phyloP scores from a whole-genome alignment of 2,797 vertebrate species.

The Pempheris klunzingeri region DNA sequence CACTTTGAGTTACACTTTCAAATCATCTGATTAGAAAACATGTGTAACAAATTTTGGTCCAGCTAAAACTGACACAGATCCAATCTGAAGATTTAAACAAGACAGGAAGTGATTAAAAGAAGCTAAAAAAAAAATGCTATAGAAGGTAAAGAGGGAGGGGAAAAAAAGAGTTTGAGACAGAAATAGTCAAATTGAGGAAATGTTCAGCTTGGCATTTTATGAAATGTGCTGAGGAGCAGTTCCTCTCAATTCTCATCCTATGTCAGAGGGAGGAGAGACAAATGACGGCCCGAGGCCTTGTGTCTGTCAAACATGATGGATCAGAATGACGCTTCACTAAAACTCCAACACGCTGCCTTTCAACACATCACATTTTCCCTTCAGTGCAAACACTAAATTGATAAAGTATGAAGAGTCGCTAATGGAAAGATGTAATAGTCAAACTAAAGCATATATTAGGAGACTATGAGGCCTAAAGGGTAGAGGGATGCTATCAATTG shows the following conservation, averaged over 20 bases:
- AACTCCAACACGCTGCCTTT: slow-evolving; percentile 68
- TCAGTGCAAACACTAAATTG: slow-evolving; percentile 82
- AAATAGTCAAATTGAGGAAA: slow-evolving; percentile 68
- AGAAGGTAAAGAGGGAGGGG: neutral
- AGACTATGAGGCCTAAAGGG: slow-evolving; percentile 72
- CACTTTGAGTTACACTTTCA: neutral
- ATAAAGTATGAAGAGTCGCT: slow-evolving; percentile 76
- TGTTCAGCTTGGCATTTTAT: slow-evolving; percentile 76
- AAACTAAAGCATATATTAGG: slow-evolving; percentile 84
- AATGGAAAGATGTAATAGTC: slow-evolving; percentile 82
- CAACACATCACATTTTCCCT: slow-evolving; percentile 77
- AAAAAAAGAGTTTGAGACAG: slow-evolving; percentile 36
- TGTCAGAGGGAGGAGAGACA: slow-evolving; percentile 71
- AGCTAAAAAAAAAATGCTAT: slow-evolving; percentile 13
- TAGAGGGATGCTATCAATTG: slow-evolving; percentile 59
- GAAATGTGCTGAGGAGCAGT: slow-evolving; percentile 74
- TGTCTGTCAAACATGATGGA: slow-evolving; percentile 81
- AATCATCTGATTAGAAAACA: slow-evolving; percentile 33
- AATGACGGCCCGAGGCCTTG: slow-evolving; percentile 75
- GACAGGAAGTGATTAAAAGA: slow-evolving; percentile 10
- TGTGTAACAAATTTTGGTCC: slow-evolving; percentile 21
- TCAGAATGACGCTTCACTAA: slow-evolving; percentile 78
- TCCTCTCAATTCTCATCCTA: slow-evolving; percentile 72
- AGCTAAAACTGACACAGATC: neutral
- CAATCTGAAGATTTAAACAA: slow-evolving; percentile 21